phyloP scores from a whole-genome alignment of 2,888 invertebrate species.

The Drosophila merina region DNA sequence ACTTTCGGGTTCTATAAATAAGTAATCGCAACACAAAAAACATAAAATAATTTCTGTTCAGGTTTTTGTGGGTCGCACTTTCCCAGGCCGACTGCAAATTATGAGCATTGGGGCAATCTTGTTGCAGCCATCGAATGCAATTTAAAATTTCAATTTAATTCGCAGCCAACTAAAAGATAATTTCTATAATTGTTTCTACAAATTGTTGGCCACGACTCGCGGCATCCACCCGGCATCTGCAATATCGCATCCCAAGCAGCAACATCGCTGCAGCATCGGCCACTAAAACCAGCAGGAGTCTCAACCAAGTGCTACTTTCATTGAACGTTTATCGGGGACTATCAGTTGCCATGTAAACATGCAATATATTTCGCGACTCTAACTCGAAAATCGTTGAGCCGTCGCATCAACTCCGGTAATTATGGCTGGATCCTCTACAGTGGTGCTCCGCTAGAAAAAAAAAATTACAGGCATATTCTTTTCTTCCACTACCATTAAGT shows the following conservation, averaged over 20 bases:
- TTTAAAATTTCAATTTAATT: slow-evolving; percentile 80
- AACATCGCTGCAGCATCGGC: slow-evolving; percentile 31
- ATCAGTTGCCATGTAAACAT: slow-evolving; percentile 80
- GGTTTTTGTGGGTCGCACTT: slow-evolving; percentile 45
- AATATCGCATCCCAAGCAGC: slow-evolving; percentile 31
- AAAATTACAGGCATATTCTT: slow-evolving; percentile 8
- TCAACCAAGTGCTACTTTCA: slow-evolving; percentile 64
- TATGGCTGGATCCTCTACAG: slow-evolving; percentile 61
- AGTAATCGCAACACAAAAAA: slow-evolving; percentile 21
- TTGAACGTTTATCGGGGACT: slow-evolving; percentile 77
- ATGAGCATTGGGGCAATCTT: slow-evolving; percentile 58
- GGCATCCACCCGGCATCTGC: slow-evolving; percentile 20
- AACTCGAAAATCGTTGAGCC: slow-evolving; percentile 34
- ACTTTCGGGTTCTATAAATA: slow-evolving; percentile 70
- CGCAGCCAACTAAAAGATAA: slow-evolving; percentile 74
- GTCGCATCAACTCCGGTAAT: slow-evolving; percentile 54
- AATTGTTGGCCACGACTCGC: slow-evolving; percentile 73
- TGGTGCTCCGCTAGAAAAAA: slow-evolving; percentile 41
- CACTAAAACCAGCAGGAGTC: slow-evolving; percentile 33
- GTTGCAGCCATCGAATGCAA: slow-evolving; percentile 68
- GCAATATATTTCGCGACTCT: slow-evolving; percentile 76
- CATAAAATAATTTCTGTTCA: slow-evolving; percentile 49
- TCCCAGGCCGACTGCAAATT: slow-evolving; percentile 37
- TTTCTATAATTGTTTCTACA: slow-evolving; percentile 79
- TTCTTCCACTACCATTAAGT: too few relatives aligned